Evolutionary conservation across 2,888 invertebrate genomes (phyloP).

Genomic region (Unio pictorum): DNA sequence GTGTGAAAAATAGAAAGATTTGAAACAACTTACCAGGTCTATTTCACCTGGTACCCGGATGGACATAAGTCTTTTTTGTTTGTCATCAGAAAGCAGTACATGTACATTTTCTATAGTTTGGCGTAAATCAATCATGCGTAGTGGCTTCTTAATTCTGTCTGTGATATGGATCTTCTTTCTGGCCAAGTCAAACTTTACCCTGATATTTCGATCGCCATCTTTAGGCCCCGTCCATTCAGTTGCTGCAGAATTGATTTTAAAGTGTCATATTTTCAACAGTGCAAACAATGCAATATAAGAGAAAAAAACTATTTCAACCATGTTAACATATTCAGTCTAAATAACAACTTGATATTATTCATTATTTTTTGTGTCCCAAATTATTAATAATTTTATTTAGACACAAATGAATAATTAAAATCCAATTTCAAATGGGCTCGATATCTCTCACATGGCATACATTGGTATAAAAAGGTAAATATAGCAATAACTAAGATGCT

Average conservation of each 20-base stretch:
- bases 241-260: slow-evolving; percentile 34
- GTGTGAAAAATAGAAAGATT: no score
- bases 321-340: no score
- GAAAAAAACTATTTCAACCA: no score
- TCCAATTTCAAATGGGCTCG: no score
- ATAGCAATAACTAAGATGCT: no score
- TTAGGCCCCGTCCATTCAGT: slow-evolving; percentile 62
- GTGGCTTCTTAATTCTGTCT: slow-evolving; percentile 29
- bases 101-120: slow-evolving; percentile 27
- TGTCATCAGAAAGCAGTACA: slow-evolving; percentile 40
- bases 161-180: slow-evolving; percentile 52
- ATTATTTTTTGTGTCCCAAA: no score
- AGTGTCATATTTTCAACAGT: background rate
- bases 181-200: slow-evolving; percentile 46
- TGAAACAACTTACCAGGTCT: slow-evolving; percentile 43
- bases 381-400: no score
- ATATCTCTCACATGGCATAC: no score
- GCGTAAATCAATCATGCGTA: slow-evolving; percentile 56
- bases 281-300: no score
- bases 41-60: slow-evolving; percentile 50
- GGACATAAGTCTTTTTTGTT: slow-evolving; percentile 34
- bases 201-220: slow-evolving; percentile 52
- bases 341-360: no score
- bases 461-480: no score
- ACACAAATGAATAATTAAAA: no score